Evolutionary conservation across 1,140 invertebrate genomes (phyloP).

Genomic region (Drosophila bocqueti): DNA sequence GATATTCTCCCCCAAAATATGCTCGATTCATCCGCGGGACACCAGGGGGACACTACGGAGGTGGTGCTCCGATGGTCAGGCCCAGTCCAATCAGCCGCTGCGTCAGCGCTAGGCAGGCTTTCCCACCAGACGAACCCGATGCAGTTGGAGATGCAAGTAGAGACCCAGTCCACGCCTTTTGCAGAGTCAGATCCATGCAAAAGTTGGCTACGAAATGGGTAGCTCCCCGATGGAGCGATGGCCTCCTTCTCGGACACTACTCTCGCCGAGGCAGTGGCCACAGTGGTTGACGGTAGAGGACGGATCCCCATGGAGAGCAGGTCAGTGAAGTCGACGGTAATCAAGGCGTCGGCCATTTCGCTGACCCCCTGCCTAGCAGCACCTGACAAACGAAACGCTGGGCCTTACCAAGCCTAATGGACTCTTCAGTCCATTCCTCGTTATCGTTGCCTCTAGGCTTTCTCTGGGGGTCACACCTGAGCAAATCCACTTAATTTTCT

Average conservation of each 20-base stretch:
- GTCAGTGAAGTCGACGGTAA: constrained; percentile 93
- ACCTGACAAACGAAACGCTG: constrained; percentile 53
- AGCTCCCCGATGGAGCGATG: constrained; percentile 92
- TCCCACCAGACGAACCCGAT: constrained; percentile 92
- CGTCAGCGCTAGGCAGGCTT: constrained; percentile 91
- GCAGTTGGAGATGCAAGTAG: constrained; percentile 87
- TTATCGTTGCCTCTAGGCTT: neutral
- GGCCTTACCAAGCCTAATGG: constrained; percentile 21
- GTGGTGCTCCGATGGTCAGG: constrained; percentile 95
- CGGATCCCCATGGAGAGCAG: constrained; percentile 94
- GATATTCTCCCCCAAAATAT: constrained; percentile 94
- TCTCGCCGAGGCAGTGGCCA: constrained; percentile 86
- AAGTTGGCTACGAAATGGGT: constrained; percentile 93
- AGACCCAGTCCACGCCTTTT: constrained; percentile 93
- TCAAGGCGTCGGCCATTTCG: constrained; percentile 90
- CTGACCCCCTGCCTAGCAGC: constrained; percentile 86
- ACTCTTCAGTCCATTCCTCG: neutral
- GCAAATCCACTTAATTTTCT: constrained; percentile 42
- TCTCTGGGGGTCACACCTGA: constrained; percentile 18
- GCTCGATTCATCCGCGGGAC: constrained; percentile 91
- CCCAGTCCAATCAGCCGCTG: constrained; percentile 93
- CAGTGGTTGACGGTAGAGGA: constrained; percentile 42
- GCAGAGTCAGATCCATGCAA: constrained; percentile 92
- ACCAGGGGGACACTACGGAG: constrained; percentile 86
- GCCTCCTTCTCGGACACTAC: constrained; percentile 90